Conservation (phyloP, 2,888 invertebrate species). For the Eumacrocentrus americanus region DNA sequence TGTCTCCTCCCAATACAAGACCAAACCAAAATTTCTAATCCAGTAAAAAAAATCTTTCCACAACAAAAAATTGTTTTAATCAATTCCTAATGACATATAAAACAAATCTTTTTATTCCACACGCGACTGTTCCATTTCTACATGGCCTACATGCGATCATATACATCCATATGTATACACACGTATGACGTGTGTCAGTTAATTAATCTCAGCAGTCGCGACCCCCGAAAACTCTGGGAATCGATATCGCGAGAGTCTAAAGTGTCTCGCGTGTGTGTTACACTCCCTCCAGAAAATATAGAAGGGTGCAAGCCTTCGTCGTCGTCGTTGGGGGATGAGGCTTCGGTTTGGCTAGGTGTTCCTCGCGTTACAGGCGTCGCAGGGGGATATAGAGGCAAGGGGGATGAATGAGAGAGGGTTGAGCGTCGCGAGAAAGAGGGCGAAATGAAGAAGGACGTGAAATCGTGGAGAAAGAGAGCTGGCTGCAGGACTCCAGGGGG, state of each 20-base stretch:
- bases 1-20: too few species aligned
- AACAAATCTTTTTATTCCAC: too few species aligned
- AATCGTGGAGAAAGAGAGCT: slow-evolving; percentile 13
- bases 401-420: slow-evolving; percentile 13
- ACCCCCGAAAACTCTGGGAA: slow-evolving; percentile 51
- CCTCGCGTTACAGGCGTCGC: slow-evolving; percentile 8
- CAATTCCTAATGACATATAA: too few species aligned
- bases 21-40: too few species aligned
- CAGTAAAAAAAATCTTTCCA: too few species aligned
- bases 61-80: too few species aligned
- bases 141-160: slow-evolving; percentile 25
- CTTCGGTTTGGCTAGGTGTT: slow-evolving; percentile 6
- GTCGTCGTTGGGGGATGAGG: slow-evolving; percentile 15
- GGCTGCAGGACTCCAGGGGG: slow-evolving; percentile 26
- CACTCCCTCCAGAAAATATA: slow-evolving; percentile 31
- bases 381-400: background rate
- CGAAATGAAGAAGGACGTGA: too few species aligned
- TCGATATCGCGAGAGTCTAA: slow-evolving; percentile 60
- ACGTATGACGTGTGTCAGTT: slow-evolving; percentile 33
- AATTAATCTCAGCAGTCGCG: slow-evolving; percentile 34
- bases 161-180: slow-evolving; percentile 26
- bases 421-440: slow-evolving; percentile 22
- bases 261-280: slow-evolving; percentile 58
- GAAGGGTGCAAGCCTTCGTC: slow-evolving; percentile 38
- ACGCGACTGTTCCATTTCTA: slow-evolving; percentile 6